Evolutionary conservation across 2,797 vertebrate genomes (phyloP).

Genomic region (Todus mexicanus): DNA sequence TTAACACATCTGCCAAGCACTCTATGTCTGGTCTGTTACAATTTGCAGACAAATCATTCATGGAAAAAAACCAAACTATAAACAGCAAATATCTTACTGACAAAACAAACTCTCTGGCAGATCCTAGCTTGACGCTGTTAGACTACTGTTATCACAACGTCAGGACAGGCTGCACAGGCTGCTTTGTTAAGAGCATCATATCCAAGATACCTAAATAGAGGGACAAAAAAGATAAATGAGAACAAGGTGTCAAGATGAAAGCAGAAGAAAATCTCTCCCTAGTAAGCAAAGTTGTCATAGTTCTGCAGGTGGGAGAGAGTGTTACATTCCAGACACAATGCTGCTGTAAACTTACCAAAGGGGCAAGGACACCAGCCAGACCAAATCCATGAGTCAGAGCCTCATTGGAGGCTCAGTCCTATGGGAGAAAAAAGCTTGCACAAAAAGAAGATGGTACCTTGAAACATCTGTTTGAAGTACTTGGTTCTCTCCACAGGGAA

Average conservation of each 20-base stretch:
- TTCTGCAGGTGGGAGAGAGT: background rate
- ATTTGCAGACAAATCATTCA: slow-evolving; percentile 3
- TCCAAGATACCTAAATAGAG: background rate
- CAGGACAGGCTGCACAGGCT: background rate
- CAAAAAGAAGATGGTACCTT: background rate
- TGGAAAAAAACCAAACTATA: background rate
- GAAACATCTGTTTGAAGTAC: background rate
- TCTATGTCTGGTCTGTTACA: background rate
- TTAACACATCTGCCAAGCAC: background rate
- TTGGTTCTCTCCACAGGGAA: background rate
- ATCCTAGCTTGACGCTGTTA: background rate
- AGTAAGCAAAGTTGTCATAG: background rate
- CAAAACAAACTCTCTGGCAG: background rate
- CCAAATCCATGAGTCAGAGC: background rate
- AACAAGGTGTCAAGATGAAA: background rate
- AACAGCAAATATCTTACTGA: background rate
- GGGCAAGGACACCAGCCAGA: background rate
- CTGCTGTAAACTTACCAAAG: slow-evolving; percentile 20
- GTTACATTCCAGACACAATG: background rate
- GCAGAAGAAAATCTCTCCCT: background rate
- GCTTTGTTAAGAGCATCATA: background rate
- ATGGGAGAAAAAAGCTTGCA: background rate
- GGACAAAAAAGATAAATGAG: background rate
- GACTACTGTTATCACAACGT: background rate
- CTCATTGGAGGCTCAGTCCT: background rate